Evolutionary conservation across 2,797 vertebrate species (phyloP), one percentile per base, ranked within the genome.

Genomic region (Acanthopagrus latus): DNA sequence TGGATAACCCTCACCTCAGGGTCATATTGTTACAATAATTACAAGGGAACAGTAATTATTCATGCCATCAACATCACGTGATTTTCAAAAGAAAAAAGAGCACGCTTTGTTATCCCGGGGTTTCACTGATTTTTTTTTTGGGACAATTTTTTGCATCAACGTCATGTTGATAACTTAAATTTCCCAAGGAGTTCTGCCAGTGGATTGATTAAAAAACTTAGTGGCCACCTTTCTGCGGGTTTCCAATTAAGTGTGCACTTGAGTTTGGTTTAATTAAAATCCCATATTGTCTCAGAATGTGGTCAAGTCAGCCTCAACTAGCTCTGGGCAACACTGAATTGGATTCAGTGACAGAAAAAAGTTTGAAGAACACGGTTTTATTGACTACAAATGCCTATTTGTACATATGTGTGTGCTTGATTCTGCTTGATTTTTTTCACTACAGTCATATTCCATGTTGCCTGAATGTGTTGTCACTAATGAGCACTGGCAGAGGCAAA

Each of bases 401-500:
- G n/a, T 63, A 38, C 23, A 8, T 7, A 4, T 17, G 25, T 21
- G 1, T 68, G 60, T 46, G 44, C 12, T 6, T 54, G 21, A 23
- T 11, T 52, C 8, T 21, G n/a, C 29, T 33, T 33, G 29, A 7
- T 23, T 23, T 21, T 67, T 73, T 76, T 67, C 55, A 74, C 71
- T 86, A 85, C 86, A 77, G 74, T 76, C 74, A 74, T 84, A 62
- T 83, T 82, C 81, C 57, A 78, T 73, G 48, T 62, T 74, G 71
- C 55, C 80, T 80, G 64, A 82, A 76, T 74, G 59, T 89, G 54
- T 72, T 86, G 81, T 86, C 81, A 70, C 74, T 90, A 89, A 89
- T 90, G 79, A 92, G 77, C 80, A 43, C 78, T 85, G 83, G 78
- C 84, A 83, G 85, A 74, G 71, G 66, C 67, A 83, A 85, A 88